Conservation (phyloP, 30 jellyfish, hydroid and myxozoan species). For the Aurelia coerulea region DNA sequence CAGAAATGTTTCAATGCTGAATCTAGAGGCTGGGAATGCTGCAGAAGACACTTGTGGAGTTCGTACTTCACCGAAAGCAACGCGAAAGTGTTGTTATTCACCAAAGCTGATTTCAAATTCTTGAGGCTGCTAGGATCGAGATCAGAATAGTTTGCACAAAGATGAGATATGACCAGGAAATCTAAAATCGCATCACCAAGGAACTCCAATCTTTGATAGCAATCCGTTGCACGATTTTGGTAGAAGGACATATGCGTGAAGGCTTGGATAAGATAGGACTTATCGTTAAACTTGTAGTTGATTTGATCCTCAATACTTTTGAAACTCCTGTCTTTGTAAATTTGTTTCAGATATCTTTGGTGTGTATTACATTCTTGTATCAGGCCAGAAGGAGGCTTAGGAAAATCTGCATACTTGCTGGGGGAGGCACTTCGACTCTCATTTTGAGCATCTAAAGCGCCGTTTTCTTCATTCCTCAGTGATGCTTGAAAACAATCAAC, state of each 20-base stretch:
- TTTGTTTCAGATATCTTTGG: not conserved
- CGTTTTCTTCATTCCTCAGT: not conserved
- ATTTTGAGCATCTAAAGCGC: no score
- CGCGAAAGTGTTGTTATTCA: constrained; percentile 90
- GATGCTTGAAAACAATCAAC: constrained; percentile 34
- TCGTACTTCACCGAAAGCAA: constrained; percentile 57
- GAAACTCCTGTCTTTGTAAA: constrained; percentile 48
- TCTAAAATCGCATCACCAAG: constrained; percentile 95
- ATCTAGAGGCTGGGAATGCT: constrained; percentile 46
- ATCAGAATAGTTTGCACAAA: constrained; percentile 18
- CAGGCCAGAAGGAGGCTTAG: constrained; percentile 55
- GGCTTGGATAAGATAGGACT: constrained; percentile 82
- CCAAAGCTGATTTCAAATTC: constrained; percentile 84
- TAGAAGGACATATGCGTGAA: constrained; percentile 84
- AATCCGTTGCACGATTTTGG: constrained; percentile 44
- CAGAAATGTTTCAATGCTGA: constrained; percentile 29
- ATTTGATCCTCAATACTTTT: constrained; percentile 40
- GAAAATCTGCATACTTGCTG: constrained; percentile 64
- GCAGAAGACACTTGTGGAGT: constrained; percentile 63
- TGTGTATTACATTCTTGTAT: not conserved
- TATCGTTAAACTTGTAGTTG: constrained; percentile 70
- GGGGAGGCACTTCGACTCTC: not conserved
- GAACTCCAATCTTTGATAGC: constrained; percentile 92
- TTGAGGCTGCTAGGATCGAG: constrained; percentile 85
- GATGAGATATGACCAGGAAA: constrained; percentile 70